Evolutionary conservation across 2,113 vertebrate species (phyloP), one percentile per base, ranked within the genome.

Genomic region (Colius striatus): DNA sequence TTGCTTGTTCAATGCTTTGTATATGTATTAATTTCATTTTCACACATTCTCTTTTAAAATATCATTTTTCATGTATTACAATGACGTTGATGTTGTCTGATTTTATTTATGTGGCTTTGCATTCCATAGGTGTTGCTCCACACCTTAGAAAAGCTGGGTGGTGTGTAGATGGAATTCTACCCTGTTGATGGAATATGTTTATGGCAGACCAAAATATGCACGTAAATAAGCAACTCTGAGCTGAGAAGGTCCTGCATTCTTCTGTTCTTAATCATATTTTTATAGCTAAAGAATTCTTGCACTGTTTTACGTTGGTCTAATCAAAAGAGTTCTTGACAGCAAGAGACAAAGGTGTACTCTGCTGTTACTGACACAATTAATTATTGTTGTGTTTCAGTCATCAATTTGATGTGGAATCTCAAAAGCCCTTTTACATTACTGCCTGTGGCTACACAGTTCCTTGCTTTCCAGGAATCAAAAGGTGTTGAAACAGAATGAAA

Each of bases 401-500:
- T 67, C 80, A 57, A 90, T 93, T 93, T 93, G 90, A 95, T 95
- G 80, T 80, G 47, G 53, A 93, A 84, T 84, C 83, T 94, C 90
- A 94, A 94, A 96, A 93, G 88, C 43, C 76, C 51, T 86, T 94
- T 95, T 83, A 91, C 48, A 29, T 88, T 86, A 65, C 21, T 93
- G 87, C 92, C 90, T 86, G 70, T 93, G 83, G 88, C 87, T 92
- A 89, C 84, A 76, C 30, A 61, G 29, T 58, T 90, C 61, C 58
- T 81, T 92, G 30, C 67, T 95, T 95, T 95, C 29, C 58, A 92
- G 61, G 79, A 96, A 93, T 94, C 90, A 94, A 92, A 95, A 89
- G 88, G 51, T 58, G 27, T 84, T 89, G 72, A 89, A 94, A 78
- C 27, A 82, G 62, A 93, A 95, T 90, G 80, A 90, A 94, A 96